Conservation (phyloP, 1,140 invertebrate genomes). For the Phymastichus coffea region DNA sequence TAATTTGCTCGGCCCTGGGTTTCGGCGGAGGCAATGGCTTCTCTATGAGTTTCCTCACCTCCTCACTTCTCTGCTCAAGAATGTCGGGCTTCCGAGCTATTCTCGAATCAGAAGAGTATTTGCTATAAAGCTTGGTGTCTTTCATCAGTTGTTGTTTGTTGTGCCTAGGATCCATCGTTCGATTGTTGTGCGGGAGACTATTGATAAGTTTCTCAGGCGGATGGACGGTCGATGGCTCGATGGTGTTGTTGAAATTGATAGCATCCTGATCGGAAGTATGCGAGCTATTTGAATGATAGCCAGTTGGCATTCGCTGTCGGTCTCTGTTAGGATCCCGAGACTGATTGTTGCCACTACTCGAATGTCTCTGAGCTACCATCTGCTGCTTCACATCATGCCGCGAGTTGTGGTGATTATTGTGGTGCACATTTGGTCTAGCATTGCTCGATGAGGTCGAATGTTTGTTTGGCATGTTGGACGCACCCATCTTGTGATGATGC, state of each 20-base stretch:
- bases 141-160: constrained; percentile 42
- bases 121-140: constrained; percentile 40
- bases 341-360: constrained; percentile 28
- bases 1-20: constrained; percentile 39
- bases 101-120: constrained; percentile 32
- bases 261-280: background rate
- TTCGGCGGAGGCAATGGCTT: constrained; percentile 44
- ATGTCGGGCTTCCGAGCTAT: constrained; percentile 39
- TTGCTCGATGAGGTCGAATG: constrained; percentile 34
- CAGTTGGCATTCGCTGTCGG: constrained; percentile 38
- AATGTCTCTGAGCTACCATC: constrained; percentile 40
- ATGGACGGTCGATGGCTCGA: constrained; percentile 27
- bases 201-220: constrained; percentile 41
- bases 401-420: constrained; percentile 47
- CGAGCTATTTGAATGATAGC: constrained; percentile 3
- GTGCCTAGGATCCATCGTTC: constrained; percentile 40
- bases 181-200: constrained; percentile 36
- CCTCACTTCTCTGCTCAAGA: constrained; percentile 45
- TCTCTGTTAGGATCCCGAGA: constrained; percentile 37
- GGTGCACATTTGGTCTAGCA: constrained; percentile 41
- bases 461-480: constrained; percentile 35
- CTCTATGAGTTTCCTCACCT: constrained; percentile 50
- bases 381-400: constrained; percentile 45
- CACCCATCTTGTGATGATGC: constrained; percentile 41
- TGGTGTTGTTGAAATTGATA: background rate